Percentiles rank a stretch among this genome's conserved stretches.
phyloP scores from a whole-genome alignment of 2,113 vertebrate species.

The Talpa occidentalis region DNA sequence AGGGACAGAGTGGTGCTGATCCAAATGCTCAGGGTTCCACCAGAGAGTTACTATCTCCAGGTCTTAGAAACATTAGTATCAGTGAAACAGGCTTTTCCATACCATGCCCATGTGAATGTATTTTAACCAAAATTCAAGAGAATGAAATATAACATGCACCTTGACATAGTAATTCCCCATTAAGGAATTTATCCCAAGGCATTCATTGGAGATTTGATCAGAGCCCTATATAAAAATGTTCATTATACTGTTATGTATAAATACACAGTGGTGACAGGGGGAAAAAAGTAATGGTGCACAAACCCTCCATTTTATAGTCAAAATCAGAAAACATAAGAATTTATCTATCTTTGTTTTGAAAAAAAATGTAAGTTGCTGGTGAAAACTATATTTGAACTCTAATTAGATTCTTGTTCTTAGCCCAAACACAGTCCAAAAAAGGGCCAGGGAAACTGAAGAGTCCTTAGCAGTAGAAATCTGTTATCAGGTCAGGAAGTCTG shows the following conservation, averaged over 20 bases:
- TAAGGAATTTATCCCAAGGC: constrained; percentile 32
- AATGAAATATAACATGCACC: background rate
- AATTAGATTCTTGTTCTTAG: background rate
- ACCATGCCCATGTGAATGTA: background rate
- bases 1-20: background rate
- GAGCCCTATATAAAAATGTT: background rate
- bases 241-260: background rate
- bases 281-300: background rate
- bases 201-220: background rate
- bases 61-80: background rate
- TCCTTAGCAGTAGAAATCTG: background rate
- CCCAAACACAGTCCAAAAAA: background rate
- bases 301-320: background rate
- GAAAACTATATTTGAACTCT: background rate
- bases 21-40: background rate
- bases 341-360: background rate
- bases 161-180: background rate
- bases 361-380: background rate
- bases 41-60: background rate
- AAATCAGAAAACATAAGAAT: background rate
- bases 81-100: background rate
- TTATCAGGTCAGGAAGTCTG: background rate
- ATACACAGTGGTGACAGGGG: background rate
- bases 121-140: background rate
- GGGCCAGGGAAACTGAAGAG: background rate